phyloP scores from a whole-genome alignment of 1,140 invertebrate species.

The Penaeus chinensis region DNA sequence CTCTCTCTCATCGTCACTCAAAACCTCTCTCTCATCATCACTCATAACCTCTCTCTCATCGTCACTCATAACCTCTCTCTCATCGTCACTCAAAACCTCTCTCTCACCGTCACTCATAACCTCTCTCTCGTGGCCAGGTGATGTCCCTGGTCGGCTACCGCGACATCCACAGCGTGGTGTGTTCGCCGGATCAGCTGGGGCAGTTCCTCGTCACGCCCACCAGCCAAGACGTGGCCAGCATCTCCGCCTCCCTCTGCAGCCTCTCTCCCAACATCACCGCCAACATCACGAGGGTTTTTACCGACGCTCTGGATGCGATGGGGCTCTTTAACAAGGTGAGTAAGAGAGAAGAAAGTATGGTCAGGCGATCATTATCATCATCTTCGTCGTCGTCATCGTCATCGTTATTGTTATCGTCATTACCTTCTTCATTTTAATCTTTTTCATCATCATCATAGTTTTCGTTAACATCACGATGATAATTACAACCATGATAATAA shows the following conservation, averaged over 20 bases:
- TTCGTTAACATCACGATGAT: no score
- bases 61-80: neutral
- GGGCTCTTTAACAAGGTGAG: constrained; percentile 29
- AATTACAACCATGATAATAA: no score
- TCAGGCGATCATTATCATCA: no score
- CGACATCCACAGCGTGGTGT: constrained; percentile 27
- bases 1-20: neutral
- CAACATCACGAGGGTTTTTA: constrained; percentile 27
- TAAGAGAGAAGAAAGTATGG: no score
- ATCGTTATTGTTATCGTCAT: no score
- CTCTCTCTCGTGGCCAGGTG: neutral
- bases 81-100: neutral
- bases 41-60: no score
- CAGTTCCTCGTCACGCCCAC: constrained; percentile 36
- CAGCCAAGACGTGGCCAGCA: neutral
- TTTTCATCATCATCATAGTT: constrained; percentile 1
- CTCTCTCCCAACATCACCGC: neutral
- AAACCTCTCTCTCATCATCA: neutral
- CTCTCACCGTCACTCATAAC: neutral
- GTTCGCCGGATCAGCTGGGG: constrained; percentile 25
- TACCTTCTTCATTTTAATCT: neutral
- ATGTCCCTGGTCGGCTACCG: constrained; percentile 34
- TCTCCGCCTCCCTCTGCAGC: constrained; percentile 33
- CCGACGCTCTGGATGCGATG: constrained; percentile 14
- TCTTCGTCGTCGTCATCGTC: no score